phyloP scores from a whole-genome alignment of 1,140 invertebrate genomes.

The Drosophila pruinosa region DNA sequence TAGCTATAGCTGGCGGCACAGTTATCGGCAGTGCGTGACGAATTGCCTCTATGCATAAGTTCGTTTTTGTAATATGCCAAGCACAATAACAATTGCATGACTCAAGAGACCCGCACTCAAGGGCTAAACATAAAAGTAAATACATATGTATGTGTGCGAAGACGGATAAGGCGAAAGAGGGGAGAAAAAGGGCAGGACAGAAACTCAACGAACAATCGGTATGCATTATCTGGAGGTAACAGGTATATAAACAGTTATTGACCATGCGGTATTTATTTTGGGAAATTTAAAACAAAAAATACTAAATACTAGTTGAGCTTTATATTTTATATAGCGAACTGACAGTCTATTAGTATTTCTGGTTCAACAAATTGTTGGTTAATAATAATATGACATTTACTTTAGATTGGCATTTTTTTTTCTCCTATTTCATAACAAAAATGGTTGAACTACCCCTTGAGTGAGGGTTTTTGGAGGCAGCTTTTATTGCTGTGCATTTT shows the following conservation, averaged over 20 bases:
- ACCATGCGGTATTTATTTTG: not conserved
- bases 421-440: not conserved
- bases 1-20: not conserved
- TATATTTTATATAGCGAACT: no score
- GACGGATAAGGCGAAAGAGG: not conserved
- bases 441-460: not conserved
- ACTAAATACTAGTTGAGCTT: not conserved
- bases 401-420: no score
- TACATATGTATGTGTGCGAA: not conserved
- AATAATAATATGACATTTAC: no score
- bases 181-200: not conserved
- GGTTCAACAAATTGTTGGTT: no score
- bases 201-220: not conserved
- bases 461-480: not conserved
- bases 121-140: constrained; percentile 12
- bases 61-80: constrained; percentile 18
- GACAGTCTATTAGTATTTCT: no score
- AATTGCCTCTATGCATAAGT: constrained; percentile 16
- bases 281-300: not conserved
- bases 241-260: constrained; percentile 14
- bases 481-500: constrained; percentile 3
- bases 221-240: constrained; percentile 4
- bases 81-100: constrained; percentile 23
- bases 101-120: constrained; percentile 10
- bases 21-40: constrained; percentile 29